Conservation (phyloP, 2,797 vertebrate genomes). For the Pseudochaenichthys georgianus region DNA sequence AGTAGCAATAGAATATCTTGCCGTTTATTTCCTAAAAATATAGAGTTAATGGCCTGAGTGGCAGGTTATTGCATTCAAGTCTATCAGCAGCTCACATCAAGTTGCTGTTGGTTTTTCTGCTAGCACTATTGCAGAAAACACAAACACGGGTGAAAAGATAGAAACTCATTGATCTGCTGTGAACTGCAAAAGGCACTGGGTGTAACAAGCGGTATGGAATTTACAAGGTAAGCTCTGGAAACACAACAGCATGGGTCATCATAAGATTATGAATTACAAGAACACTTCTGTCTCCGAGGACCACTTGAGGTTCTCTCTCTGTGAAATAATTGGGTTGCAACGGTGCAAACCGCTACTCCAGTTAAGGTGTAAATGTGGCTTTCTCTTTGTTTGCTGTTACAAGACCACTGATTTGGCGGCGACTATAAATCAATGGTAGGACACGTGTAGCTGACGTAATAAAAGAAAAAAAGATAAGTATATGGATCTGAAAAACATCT, state of each 20-base stretch:
- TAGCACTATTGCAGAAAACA: conserved; percentile 18
- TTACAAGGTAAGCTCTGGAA: conserved; percentile 74
- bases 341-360: conserved; percentile 69
- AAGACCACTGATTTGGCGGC: conserved; percentile 48
- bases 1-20: neutral
- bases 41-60: conserved; percentile 16
- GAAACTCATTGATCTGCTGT: conserved; percentile 66
- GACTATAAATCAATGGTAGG: conserved; percentile 75
- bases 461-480: conserved; percentile 14
- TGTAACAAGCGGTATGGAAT: conserved; percentile 70
- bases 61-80: conserved; percentile 23
- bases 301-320: conserved; percentile 79
- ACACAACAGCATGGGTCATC: conserved; percentile 77
- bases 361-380: conserved; percentile 71
- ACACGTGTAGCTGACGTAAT: conserved; percentile 57
- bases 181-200: conserved; percentile 64
- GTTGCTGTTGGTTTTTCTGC: neutral
- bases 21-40: conserved; percentile 15
- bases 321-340: conserved; percentile 85
- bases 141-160: conserved; percentile 44
- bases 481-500: neutral
- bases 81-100: conserved; percentile 44
- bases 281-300: conserved; percentile 77
- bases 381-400: conserved; percentile 72
- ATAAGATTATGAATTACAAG: conserved; percentile 80